phyloP scores from a whole-genome alignment of 2,797 vertebrate genomes.

The Potorous gilbertii region DNA sequence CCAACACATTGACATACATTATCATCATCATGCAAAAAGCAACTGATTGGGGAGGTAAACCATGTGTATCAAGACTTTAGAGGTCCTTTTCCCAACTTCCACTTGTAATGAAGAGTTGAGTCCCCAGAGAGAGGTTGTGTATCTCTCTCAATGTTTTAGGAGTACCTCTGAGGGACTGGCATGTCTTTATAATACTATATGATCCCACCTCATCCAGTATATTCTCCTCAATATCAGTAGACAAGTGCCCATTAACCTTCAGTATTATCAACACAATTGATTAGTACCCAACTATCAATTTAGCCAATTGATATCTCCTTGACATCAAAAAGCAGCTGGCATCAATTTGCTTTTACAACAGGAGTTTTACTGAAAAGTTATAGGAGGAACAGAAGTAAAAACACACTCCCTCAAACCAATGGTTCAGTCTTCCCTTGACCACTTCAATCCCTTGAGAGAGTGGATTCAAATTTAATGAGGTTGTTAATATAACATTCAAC shows the following conservation, averaged over 20 bases:
- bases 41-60: background rate
- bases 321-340: background rate
- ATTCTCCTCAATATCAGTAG: background rate
- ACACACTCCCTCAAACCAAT: background rate
- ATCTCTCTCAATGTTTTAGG: background rate
- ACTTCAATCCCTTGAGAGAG: background rate
- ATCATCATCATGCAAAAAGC: background rate
- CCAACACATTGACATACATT: background rate
- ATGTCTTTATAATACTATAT: background rate
- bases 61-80: background rate
- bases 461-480: background rate
- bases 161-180: background rate
- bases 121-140: background rate
- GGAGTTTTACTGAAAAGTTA: background rate
- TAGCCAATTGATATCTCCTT: background rate
- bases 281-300: background rate
- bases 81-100: background rate
- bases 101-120: background rate
- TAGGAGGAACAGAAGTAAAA: background rate
- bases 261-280: background rate
- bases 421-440: background rate
- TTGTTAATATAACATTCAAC: background rate
- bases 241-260: background rate
- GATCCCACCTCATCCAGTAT: background rate
- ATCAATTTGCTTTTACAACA: background rate